Evolutionary conservation across 2,888 invertebrate species (phyloP).

Genomic region (Leptinotarsa haldemani): DNA sequence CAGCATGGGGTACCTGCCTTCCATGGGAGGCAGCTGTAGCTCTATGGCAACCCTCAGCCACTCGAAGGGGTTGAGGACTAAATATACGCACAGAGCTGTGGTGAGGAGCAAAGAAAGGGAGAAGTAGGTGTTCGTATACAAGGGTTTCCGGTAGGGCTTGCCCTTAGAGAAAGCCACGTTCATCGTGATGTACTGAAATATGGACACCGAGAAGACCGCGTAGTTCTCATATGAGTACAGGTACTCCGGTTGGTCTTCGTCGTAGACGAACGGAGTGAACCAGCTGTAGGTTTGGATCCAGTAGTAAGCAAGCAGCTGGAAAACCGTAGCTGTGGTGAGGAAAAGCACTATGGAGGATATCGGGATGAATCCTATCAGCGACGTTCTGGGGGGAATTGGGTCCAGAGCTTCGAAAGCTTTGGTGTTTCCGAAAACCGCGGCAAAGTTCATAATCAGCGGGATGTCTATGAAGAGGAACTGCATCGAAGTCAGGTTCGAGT

Average conservation of each 20-base stretch:
- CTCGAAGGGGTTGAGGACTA: constrained; percentile 66
- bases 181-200: constrained; percentile 75
- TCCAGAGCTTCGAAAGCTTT: constrained; percentile 67
- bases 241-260: constrained; percentile 52
- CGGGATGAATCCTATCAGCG: constrained; percentile 68
- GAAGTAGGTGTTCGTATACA: constrained; percentile 72
- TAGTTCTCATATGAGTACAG: constrained; percentile 71
- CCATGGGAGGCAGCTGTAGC: constrained; percentile 73
- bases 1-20: constrained; percentile 64
- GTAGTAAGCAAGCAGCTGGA: constrained; percentile 67
- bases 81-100: constrained; percentile 67
- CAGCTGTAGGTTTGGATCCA: constrained; percentile 68
- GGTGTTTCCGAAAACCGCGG: constrained; percentile 75
- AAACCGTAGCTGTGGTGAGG: constrained; percentile 66
- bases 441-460: constrained; percentile 72
- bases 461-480: constrained; percentile 78
- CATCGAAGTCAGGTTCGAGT: constrained; percentile 72
- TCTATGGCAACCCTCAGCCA: constrained; percentile 71
- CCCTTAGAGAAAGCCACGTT: constrained; percentile 75
- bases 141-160: constrained; percentile 73
- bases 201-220: constrained; percentile 72
- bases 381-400: constrained; percentile 69
- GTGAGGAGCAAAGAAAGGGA: constrained; percentile 67
- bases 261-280: constrained; percentile 68
- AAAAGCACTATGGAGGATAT: constrained; percentile 69